These are phyloP conservation scores for Xyrauchen texanus DNA, from an alignment of 2,113 vertebrate genomes.

Conservation along the genomic window DNA sequence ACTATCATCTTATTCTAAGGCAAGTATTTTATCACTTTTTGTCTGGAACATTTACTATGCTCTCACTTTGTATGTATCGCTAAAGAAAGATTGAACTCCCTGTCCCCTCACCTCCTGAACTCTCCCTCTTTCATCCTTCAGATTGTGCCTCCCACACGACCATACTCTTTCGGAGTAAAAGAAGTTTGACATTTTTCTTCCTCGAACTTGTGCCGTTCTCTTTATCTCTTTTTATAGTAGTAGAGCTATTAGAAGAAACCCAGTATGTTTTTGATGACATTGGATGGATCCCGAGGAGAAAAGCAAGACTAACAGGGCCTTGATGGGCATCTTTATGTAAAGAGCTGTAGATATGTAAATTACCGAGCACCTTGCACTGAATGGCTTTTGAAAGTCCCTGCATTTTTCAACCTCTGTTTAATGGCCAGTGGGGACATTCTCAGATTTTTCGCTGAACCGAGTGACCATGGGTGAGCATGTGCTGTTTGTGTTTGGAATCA, in stretches of 20 bases:
- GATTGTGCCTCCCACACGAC: slow-evolving; percentile 24
- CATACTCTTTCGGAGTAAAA: background rate
- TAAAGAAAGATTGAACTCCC: background rate
- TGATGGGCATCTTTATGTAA: slow-evolving; percentile 23
- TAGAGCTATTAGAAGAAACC: slow-evolving; percentile 11
- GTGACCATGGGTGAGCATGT: background rate
- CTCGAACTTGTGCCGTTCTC: background rate
- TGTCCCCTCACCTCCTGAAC: background rate
- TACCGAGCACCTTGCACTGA: background rate
- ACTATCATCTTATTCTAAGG: background rate
- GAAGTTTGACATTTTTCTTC: slow-evolving; percentile 6
- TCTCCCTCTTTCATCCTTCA: slow-evolving; percentile 4
- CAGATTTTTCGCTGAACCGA: slow-evolving; percentile 9
- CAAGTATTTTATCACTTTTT: background rate
- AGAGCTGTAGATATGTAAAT: slow-evolving; percentile 49
- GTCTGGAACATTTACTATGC: background rate
- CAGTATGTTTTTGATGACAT: slow-evolving; percentile 5
- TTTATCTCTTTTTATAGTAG: background rate
- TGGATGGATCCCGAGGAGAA: background rate
- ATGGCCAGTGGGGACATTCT: slow-evolving; percentile 31
- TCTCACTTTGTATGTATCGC: background rate
- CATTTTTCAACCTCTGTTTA: slow-evolving; percentile 27
- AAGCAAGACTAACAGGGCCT: background rate
- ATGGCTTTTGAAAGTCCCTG: slow-evolving; percentile 29
- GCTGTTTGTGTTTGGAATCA: slow-evolving; percentile 10